Percentiles rank a stretch among this genome's conserved stretches.
Evolutionary conservation across 2,113 vertebrate species (phyloP).

Genomic region (Mandrillus leucophaeus): DNA sequence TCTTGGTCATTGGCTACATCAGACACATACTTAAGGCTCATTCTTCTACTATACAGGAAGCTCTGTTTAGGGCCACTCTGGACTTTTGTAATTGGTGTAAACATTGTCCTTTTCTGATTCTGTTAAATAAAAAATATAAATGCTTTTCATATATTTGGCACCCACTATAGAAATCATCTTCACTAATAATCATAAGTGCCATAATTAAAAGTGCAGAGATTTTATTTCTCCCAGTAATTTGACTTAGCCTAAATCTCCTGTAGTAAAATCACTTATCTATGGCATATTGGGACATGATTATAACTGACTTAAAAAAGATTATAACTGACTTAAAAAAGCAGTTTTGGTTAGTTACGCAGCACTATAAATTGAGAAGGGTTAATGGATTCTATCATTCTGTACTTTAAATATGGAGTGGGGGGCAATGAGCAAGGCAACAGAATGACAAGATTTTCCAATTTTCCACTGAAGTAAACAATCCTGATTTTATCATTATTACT

Average conservation of each 20-base stretch:
- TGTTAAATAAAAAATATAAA: background rate
- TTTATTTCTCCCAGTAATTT: conserved; percentile 13
- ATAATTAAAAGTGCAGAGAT: background rate
- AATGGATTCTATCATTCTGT: background rate
- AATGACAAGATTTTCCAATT: background rate
- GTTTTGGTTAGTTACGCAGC: conserved; percentile 2
- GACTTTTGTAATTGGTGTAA: background rate
- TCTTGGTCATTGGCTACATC: too few relatives aligned
- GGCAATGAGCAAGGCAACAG: background rate
- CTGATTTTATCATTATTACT: background rate
- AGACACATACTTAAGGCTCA: background rate
- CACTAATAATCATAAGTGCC: background rate
- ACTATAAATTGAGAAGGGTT: background rate
- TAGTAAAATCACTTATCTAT: conserved; percentile 18
- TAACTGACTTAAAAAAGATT: conserved; percentile 1
- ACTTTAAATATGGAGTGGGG: background rate
- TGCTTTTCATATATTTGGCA: conserved; percentile 28
- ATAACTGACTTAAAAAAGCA: background rate
- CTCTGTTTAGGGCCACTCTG: background rate
- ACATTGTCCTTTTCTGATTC: background rate
- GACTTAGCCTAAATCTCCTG: background rate
- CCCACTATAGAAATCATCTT: conserved; percentile 28
- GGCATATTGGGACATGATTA: background rate
- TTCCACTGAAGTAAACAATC: background rate
- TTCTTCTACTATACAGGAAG: background rate